phyloP scores from a whole-genome alignment of 2,888 invertebrate genomes.

The Alloscopus bannaensis region DNA sequence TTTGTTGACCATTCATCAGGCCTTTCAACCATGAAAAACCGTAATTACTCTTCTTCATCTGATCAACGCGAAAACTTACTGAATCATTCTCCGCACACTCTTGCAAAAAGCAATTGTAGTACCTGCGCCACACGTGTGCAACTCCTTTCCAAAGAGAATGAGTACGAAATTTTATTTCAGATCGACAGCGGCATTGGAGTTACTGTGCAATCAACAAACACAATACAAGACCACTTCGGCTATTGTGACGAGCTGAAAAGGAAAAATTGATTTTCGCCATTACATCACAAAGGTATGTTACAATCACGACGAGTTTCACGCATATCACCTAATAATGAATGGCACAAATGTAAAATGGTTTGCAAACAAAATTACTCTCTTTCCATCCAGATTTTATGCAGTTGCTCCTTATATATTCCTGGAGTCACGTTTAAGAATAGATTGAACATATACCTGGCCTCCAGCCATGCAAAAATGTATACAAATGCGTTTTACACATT shows the following conservation, averaged over 20 bases:
- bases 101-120: constrained; percentile 7
- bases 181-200: no score
- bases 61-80: constrained; percentile 21
- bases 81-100: constrained; percentile 10
- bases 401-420: constrained; percentile 1
- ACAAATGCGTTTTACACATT: no score
- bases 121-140: background rate
- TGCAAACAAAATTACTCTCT: no score
- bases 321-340: no score
- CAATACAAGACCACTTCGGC: background rate
- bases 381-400: background rate
- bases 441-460: constrained; percentile 14
- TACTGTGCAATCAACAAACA: constrained; percentile 20
- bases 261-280: no score
- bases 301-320: no score
- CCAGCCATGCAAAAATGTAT: constrained; percentile 1
- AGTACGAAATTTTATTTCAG: no score
- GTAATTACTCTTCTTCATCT: constrained; percentile 24
- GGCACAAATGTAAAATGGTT: no score
- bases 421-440: constrained; percentile 33
- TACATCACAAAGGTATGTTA: no score
- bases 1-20: constrained; percentile 24
- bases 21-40: constrained; percentile 15
- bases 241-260: no score
- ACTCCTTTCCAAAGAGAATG: background rate